These are phyloP conservation scores for Drosophila pruinosa DNA, from an alignment of 1,140 invertebrate species.

Conservation along the genomic window DNA sequence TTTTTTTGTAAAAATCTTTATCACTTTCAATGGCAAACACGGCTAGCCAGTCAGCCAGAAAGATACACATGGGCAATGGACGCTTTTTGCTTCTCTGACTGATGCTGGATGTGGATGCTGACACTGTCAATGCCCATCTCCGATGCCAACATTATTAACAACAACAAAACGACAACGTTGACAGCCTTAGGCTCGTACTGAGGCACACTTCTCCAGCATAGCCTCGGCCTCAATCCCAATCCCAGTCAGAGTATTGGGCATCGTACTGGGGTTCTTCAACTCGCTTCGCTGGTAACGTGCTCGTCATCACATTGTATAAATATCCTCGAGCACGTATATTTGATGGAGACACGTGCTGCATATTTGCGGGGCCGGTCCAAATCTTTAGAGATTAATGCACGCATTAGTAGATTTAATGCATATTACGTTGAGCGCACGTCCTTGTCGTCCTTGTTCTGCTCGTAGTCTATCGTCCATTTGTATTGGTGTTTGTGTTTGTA, in stretches of 20 bases:
- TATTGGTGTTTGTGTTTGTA: constrained; percentile 13
- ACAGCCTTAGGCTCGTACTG: constrained; percentile 9
- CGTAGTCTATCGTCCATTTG: constrained; percentile 16
- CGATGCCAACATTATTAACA: constrained; percentile 67
- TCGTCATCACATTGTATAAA: constrained; percentile 80
- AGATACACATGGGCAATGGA: constrained; percentile 67
- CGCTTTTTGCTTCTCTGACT: constrained; percentile 52
- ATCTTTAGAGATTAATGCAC: constrained; percentile 81
- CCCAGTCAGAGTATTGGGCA: neutral
- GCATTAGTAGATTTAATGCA: constrained; percentile 83
- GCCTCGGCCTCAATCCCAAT: neutral
- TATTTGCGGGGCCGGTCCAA: constrained; percentile 56
- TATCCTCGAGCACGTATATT: constrained; percentile 81
- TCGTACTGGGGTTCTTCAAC: constrained; percentile 18
- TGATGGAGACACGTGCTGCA: constrained; percentile 73
- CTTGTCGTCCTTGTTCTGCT: neutral
- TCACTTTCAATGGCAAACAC: constrained; percentile 53
- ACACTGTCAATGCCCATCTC: constrained; percentile 34
- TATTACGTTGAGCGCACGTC: constrained; percentile 57
- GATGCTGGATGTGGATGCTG: too few relatives aligned
- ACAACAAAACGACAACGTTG: constrained; percentile 34
- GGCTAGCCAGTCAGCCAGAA: constrained; percentile 54
- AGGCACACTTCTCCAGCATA: neutral
- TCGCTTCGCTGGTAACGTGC: constrained; percentile 40
- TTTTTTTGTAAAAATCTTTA: constrained; percentile 52